Base-by-base conservation (phyloP, 2,797 vertebrate species). In the Benthosema pterotum region DNA sequence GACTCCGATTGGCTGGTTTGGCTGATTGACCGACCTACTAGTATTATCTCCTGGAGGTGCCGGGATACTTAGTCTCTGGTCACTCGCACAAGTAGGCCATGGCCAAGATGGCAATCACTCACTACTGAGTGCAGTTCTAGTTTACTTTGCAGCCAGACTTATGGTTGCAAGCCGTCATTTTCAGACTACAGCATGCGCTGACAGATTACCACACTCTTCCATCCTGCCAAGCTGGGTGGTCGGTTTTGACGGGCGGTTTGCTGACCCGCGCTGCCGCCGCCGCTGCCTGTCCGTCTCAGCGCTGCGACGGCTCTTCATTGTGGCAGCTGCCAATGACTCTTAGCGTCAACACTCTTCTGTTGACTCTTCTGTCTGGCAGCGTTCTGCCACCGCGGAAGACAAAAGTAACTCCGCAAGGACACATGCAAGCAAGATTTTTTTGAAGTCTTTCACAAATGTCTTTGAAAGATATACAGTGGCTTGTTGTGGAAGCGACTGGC, bases 401-500 rank as follows among this genome's bases (percentile, higher is more conserved):
- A 78, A 79, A 80, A 78, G 63, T 58, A 55, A 57, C 61, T 63
- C 66, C 72, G 51, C 79, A 67, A 77, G 82, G 77, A 78, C 86
- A 85, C 75, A 80, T 74, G 80, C 61, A 74, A 48, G 59, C 61
- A 74, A 48, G 59, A 78, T 71, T 38, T 8, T 38, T 38, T n/a
- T n/a, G n/a, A n/a, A 9, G 7, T 38, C 32, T 85, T 85, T 80
- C 77, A 78, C 60, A 60, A 70, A 63, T 58, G 71, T 75, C 79
- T 84, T 80, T 78, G 69, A 83, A 77, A 83, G 77, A 65, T 61
- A 77, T 74, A 78, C 80, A 84, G 77, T 82, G 53, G n/a, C 25
- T 28, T 87, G 77, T 69, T 86, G 82, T 86, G 80, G 85, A 86
- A 84, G 72, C 71, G 59, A 79, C 71, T 60, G 63, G 72, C 69